Base-by-base conservation (phyloP, 2,113 vertebrate genomes). In the Leuciscus idus region DNA sequence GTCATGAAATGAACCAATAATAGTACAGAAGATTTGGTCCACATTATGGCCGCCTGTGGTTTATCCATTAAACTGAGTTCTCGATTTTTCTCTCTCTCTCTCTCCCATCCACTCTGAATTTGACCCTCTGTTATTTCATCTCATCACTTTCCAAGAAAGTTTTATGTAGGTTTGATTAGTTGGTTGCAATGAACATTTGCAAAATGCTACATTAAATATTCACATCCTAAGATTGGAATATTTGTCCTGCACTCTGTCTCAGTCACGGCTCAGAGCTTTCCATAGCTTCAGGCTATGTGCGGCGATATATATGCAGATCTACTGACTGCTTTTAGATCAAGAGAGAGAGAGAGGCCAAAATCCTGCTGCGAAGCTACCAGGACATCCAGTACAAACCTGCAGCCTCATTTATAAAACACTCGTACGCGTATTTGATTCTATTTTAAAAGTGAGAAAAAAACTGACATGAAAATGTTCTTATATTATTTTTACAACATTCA, bases 131-230 rank as follows among this genome's bases (percentile, higher is more conserved):
- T 33, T 74, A 57, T 74, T 59, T n/a, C 57, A 62, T 73, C 59
- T 33, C 33, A 19, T 76, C 73, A 39, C 52, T 81, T 62, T 61
- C 13, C 83, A 84, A 88, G 77, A 80, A 87, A 72, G 52, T 86
- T 90, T 61, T 62, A 6, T 76, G 61, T 46, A 59, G 80, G 82
- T 83, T 84, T 89, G 83, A 87, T 84, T 85, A 64, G 52, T 61
- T 46, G 83, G 48, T 39, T 28, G 52, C 28, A 76, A 80, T 72
- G 76, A 79, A 76, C 82, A 86, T 85, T 84, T 84, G 87, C 85
- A 87, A 86, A 84, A 89, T 39, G 46, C 73, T 78, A 83, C 87
- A 91, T 92, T 90, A 91, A 92, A 90, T 84, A 91, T 92, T 91
- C 77, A 91, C 74, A 87, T 80, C 82, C 87, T 79, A 80, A 90